phyloP scores from a whole-genome alignment of 2,888 invertebrate genomes.

The Amphipoea oculea region DNA sequence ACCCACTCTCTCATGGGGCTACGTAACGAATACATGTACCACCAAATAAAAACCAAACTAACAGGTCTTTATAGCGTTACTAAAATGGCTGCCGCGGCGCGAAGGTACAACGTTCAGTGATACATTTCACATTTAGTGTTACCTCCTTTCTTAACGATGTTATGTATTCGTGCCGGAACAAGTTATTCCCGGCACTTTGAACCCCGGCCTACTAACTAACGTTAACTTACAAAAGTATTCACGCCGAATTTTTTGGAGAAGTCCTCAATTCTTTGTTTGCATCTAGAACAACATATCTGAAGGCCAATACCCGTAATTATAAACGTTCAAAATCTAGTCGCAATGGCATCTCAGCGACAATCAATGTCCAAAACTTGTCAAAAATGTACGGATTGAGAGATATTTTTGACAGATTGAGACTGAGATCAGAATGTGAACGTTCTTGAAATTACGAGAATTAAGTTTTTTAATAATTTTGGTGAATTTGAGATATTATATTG shows the following conservation, averaged over 20 bases:
- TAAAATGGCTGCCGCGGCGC: not conserved
- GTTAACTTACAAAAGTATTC: no score
- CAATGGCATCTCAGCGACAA: no score
- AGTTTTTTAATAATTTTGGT: not conserved
- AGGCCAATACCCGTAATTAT: no score
- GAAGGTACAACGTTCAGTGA: not conserved
- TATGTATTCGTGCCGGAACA: not conserved
- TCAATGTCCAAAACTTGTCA: no score
- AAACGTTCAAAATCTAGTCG: no score
- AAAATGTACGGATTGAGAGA: no score
- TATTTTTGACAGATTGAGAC: no score
- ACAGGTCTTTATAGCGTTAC: not conserved
- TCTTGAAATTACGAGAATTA: not conserved
- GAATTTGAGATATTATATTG: not conserved
- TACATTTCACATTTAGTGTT: not conserved
- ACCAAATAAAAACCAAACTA: not conserved
- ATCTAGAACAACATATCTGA: no score
- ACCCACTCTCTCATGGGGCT: no score
- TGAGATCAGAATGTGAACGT: no score
- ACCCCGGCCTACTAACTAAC: not conserved
- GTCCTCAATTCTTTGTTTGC: no score
- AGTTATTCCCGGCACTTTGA: not conserved
- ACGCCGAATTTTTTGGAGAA: no score
- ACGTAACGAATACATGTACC: not conserved
- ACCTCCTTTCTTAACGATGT: not conserved